Conservation (phyloP, 2,888 invertebrate genomes). For the Eubasilissa splendida region DNA sequence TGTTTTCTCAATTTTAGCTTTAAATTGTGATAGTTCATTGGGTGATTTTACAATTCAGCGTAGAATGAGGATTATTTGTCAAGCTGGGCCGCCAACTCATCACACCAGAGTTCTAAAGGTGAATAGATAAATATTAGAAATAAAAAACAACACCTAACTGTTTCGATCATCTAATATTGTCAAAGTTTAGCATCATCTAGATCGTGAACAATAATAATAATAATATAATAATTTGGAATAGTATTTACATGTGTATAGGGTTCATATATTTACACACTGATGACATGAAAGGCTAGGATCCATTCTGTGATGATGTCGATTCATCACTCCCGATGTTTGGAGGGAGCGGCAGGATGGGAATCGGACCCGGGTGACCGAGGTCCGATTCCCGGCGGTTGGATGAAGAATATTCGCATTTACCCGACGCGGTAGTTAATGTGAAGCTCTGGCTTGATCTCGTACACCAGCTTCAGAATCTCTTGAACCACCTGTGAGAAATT, state of each 20-base stretch:
- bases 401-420: conserved; percentile 30
- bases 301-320: background rate
- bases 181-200: conserved; percentile 22
- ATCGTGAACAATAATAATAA: conserved; percentile 5
- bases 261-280: conserved; percentile 31
- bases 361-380: background rate
- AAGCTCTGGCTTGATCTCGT: conserved; percentile 93
- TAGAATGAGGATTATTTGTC: background rate
- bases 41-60: too few species aligned
- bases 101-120: conserved; percentile 3
- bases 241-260: conserved; percentile 35
- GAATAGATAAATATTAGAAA: background rate
- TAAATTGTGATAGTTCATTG: too few species aligned
- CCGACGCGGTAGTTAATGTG: conserved; percentile 87
- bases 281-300: background rate
- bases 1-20: too few species aligned
- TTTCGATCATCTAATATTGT: conserved; percentile 31
- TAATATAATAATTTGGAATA: conserved; percentile 31
- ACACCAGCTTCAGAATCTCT: conserved; percentile 87
- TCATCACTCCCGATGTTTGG: conserved; percentile 1
- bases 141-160: conserved; percentile 15
- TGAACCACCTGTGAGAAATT: conserved; percentile 76
- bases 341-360: background rate
- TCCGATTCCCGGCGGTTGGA: background rate
- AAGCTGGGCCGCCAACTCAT: background rate